A percentile compares a stretch with the other conserved stretches of the same genome.
Evolutionary conservation across 2,797 vertebrate species (phyloP).

Genomic region (Spatula versicolor): DNA sequence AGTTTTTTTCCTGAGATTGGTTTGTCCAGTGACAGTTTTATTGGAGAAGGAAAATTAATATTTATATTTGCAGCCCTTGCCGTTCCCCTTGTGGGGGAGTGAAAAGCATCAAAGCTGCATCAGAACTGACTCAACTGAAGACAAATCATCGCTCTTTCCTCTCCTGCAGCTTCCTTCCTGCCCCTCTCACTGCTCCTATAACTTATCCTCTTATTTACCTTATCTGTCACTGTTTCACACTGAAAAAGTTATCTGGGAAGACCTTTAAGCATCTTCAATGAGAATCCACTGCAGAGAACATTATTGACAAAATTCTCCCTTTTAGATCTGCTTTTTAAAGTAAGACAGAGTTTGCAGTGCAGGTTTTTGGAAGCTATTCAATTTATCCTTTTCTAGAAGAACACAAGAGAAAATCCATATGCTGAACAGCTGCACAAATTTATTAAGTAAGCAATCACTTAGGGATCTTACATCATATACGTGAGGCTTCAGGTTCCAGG

Average conservation of each 20-base stretch:
- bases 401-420: not conserved
- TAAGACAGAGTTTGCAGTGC: not conserved
- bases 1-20: not conserved
- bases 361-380: not conserved
- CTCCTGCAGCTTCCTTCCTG: not conserved
- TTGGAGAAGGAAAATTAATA: slow-evolving; percentile 31
- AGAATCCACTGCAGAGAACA: not conserved
- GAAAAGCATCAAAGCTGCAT: not conserved
- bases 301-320: not conserved
- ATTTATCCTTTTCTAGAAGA: not conserved
- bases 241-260: not conserved
- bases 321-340: not conserved
- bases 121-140: not conserved
- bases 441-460: not conserved
- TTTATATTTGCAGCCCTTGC: slow-evolving; percentile 22
- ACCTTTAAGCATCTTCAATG: not conserved
- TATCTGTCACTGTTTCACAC: not conserved
- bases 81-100: not conserved
- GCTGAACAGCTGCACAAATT: not conserved
- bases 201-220: not conserved
- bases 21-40: slow-evolving; percentile 19
- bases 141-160: not conserved
- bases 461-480: not conserved
- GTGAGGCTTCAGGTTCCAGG: not conserved
- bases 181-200: not conserved